Evolutionary conservation across 1,140 invertebrate genomes (phyloP), one percentile per base, ranked within the genome.

Genomic region (Dreissena polymorpha): DNA sequence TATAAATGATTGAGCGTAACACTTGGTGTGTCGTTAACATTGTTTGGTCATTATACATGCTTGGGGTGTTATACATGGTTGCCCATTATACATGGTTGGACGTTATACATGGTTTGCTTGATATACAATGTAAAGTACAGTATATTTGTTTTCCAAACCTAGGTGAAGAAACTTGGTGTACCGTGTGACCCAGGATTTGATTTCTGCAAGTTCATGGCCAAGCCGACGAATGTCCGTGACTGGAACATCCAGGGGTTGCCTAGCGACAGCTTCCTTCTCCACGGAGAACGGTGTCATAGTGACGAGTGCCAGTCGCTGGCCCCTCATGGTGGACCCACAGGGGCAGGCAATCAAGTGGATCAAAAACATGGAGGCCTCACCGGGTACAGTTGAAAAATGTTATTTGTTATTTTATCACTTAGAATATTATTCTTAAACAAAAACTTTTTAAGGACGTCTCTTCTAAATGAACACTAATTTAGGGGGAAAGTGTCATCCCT

Each of bases 221-320:
- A 94, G 63, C 93, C 94, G 12, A 96, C 96, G 18, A 86, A 90
- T 77, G 95, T 98, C 12, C 93, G 96, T 82, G 96, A 97, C 86
- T 98, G 97, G 97, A 97, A 97, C 89, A 95, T 97, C 83, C 96
- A 97, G 93, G 97, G 97, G 0, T 92, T 98, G 64, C 97, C 97
- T 0, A 95, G 95, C 25, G 97, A 98, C 90, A 95, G 94, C 85
- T 97, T n/a, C n/a, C n/a, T n/a, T 98, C 90, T 97, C 97, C 87
- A 97, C 96, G 0, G 97, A 98, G 93, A 98, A 98, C 92, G 97
- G 96, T 65, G 96, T 98, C 63, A 97, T 98, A 87, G 96, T 97
- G 23, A 96, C 95, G 0, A 89, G 91, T 75, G 93, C 92, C 10
- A 95, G 94, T 13, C 94, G 97, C n/a, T 98, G 96, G 96, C 96